Percentiles rank a stretch among this genome's conserved stretches.
Conservation (phyloP, 1,140 invertebrate species). For the Marisa cornuarietis region DNA sequence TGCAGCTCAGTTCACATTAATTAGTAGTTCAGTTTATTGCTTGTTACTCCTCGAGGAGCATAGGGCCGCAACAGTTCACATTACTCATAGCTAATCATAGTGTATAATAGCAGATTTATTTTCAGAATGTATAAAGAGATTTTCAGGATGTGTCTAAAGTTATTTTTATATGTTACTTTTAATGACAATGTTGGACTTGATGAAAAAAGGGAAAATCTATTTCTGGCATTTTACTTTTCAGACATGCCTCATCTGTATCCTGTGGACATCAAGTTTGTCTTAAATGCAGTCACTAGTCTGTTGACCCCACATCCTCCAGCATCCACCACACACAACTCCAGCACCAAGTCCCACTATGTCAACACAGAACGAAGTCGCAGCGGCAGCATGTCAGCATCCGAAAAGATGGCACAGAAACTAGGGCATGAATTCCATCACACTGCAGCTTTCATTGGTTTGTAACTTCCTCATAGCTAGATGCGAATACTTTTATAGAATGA, state of each 20-base stretch:
- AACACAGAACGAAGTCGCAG: slow-evolving; percentile 51
- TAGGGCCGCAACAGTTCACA: too few relatives aligned
- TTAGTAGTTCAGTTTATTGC: too few relatives aligned
- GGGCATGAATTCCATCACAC: slow-evolving; percentile 67
- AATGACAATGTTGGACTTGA: too few relatives aligned
- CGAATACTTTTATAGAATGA: not conserved
- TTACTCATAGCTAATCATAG: too few relatives aligned
- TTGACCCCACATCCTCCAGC: slow-evolving; percentile 75
- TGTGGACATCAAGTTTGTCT: slow-evolving; percentile 88
- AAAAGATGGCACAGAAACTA: slow-evolving; percentile 37
- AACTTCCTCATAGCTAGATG: not conserved
- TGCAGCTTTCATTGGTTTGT: slow-evolving; percentile 84
- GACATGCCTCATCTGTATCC: slow-evolving; percentile 89
- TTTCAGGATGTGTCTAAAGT: too few relatives aligned
- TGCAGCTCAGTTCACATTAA: too few relatives aligned
- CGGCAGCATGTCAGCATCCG: slow-evolving; percentile 44
- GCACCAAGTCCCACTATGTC: slow-evolving; percentile 63
- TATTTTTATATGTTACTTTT: too few relatives aligned
- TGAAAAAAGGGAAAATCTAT: too few relatives aligned
- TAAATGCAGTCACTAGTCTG: slow-evolving; percentile 89
- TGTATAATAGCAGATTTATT: too few relatives aligned
- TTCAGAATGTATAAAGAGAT: too few relatives aligned
- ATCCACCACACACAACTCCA: slow-evolving; percentile 42
- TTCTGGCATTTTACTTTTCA: slow-evolving; percentile 59
- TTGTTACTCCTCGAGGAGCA: too few relatives aligned